Conservation (phyloP, 2,888 invertebrate species). For the Cheilosia vulpina region DNA sequence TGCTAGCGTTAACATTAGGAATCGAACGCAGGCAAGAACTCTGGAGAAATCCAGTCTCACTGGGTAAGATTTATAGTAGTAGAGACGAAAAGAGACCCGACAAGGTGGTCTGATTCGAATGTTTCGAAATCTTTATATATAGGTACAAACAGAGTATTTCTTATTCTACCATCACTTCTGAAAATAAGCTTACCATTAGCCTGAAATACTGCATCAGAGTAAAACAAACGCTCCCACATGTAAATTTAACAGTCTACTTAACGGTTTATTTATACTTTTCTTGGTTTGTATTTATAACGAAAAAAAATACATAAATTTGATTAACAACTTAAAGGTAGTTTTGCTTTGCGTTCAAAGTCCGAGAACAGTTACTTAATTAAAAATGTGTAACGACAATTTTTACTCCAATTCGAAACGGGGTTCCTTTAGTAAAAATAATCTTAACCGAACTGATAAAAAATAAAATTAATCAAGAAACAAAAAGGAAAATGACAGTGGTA, state of each 20-base stretch:
- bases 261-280: slow-evolving; percentile 66
- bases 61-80: too few relatives aligned
- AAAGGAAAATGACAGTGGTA: slow-evolving; percentile 29
- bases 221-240: neutral
- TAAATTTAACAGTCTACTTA: slow-evolving; percentile 68
- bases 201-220: too few relatives aligned
- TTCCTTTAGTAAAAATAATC: slow-evolving; percentile 7
- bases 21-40: too few relatives aligned
- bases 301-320: neutral
- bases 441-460: slow-evolving; percentile 12
- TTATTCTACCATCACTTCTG: too few relatives aligned
- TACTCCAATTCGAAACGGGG: neutral
- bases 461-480: slow-evolving; percentile 43
- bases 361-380: slow-evolving; percentile 5
- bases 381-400: slow-evolving; percentile 27
- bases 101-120: too few relatives aligned
- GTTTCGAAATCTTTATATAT: too few relatives aligned
- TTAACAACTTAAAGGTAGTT: slow-evolving; percentile 31
- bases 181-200: too few relatives aligned
- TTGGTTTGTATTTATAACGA: slow-evolving; percentile 38
- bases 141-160: neutral
- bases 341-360: slow-evolving; percentile 25
- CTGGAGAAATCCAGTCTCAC: too few relatives aligned
- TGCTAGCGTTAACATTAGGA: too few relatives aligned
- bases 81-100: too few relatives aligned